Conservation (phyloP, 2,888 invertebrate species). For the Drosophila siamana region DNA sequence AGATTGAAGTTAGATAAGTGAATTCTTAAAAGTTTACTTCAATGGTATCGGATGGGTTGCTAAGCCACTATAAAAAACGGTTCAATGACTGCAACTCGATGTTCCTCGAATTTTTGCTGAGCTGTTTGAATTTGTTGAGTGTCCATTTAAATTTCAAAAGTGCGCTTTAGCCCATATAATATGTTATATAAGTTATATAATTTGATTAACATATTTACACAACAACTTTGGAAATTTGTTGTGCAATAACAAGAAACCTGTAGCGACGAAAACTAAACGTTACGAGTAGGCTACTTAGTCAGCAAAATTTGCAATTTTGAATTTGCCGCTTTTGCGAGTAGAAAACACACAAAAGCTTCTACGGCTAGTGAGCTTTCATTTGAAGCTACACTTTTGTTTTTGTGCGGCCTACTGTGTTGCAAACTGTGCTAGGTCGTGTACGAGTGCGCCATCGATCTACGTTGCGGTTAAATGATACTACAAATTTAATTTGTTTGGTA, state of each 20-base stretch:
- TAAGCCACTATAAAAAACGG: not conserved
- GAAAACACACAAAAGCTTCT: constrained; percentile 2
- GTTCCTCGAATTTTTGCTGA: constrained; percentile 25
- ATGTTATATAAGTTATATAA: constrained; percentile 22
- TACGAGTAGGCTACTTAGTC: not conserved
- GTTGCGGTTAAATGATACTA: constrained; percentile 6
- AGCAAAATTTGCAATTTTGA: not conserved
- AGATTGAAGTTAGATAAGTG: not conserved
- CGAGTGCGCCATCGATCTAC: not conserved
- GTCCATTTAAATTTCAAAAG: constrained; percentile 4
- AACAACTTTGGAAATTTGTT: constrained; percentile 8
- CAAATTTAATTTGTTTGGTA: not conserved
- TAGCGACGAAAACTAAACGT: not conserved
- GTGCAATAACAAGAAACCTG: not conserved
- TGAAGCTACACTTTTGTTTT: constrained; percentile 12
- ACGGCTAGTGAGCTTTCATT: constrained; percentile 17
- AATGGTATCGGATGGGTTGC: not conserved
- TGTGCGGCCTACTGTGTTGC: constrained; percentile 17
- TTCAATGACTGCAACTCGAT: constrained; percentile 38
- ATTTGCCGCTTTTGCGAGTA: constrained; percentile 3
- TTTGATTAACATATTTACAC: constrained; percentile 12
- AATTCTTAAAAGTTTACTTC: not conserved
- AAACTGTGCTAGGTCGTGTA: constrained; percentile 53
- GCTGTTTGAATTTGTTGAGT: not conserved
- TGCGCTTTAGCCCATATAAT: not conserved